A percentile compares a stretch with the other conserved stretches of the same genome.
phyloP scores from a whole-genome alignment of 2,797 vertebrate species.

The Ctenopoma kingsleyae region DNA sequence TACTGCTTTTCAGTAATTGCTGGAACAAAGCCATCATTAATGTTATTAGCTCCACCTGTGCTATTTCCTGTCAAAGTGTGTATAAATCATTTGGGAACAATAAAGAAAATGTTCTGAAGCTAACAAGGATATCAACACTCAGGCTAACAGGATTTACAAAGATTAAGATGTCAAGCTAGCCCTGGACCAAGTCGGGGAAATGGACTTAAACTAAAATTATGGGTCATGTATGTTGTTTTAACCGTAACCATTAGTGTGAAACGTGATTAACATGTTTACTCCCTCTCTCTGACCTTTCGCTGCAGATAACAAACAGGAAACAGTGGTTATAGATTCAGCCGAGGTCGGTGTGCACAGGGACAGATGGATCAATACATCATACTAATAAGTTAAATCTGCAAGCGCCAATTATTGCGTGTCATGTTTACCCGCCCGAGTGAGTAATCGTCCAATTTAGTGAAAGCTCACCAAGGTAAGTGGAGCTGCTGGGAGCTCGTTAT shows the following conservation, averaged over 20 bases:
- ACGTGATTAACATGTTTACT: not conserved
- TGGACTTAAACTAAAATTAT: too few relatives aligned
- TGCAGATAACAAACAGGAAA: constrained; percentile 62
- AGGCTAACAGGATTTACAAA: not conserved
- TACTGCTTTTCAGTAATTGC: not conserved
- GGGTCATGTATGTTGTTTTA: not conserved
- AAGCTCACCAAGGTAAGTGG: constrained; percentile 75
- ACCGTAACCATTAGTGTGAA: not conserved
- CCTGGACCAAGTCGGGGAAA: too few relatives aligned
- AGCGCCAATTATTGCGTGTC: constrained; percentile 82
- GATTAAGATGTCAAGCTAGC: not conserved
- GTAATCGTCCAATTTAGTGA: constrained; percentile 83
- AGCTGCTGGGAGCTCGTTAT: constrained; percentile 72
- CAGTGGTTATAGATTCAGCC: constrained; percentile 52
- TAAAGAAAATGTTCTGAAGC: constrained; percentile 1
- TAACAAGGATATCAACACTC: too few relatives aligned
- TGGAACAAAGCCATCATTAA: not conserved
- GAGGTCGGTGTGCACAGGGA: not conserved
- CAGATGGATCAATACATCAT: constrained; percentile 77
- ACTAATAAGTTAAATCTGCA: constrained; percentile 84
- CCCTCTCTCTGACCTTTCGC: constrained; percentile 59
- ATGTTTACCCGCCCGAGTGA: constrained; percentile 79
- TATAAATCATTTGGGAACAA: not conserved
- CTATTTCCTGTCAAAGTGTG: not conserved
- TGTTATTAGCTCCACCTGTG: constrained; percentile 23